phyloP scores from a whole-genome alignment of 2,113 vertebrate species.

The Petromus typicus region DNA sequence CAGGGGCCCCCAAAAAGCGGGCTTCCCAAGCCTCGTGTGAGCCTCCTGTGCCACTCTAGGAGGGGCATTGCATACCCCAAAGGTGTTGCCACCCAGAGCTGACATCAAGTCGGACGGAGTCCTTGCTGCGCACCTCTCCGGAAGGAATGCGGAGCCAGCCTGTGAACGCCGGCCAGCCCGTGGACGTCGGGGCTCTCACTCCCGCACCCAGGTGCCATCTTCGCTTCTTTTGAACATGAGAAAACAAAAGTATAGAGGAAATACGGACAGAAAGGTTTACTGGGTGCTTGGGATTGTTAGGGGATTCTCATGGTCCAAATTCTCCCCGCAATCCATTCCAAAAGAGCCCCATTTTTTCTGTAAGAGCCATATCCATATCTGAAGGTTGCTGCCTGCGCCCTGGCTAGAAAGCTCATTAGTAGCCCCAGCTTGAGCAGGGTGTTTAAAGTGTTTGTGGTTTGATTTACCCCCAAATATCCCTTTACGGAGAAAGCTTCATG shows the following conservation, averaged over 20 bases:
- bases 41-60: accelerated
- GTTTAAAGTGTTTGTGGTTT: neutral
- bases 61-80: neutral
- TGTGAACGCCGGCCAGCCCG: no score
- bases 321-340: neutral
- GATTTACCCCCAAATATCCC: neutral
- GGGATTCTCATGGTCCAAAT: neutral
- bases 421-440: neutral
- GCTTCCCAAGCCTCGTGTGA: neutral
- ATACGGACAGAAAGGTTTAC: accelerated
- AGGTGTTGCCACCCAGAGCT: neutral
- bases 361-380: neutral
- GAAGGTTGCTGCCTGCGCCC: neutral
- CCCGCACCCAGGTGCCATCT: neutral
- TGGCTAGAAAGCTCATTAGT: neutral
- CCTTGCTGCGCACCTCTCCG: neutral
- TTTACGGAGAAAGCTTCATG: accelerated
- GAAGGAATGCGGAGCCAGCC: neutral
- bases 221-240: neutral
- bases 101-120: no score
- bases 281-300: neutral
- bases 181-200: accelerated
- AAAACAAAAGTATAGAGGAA: neutral
- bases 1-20: neutral
- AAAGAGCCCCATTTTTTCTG: neutral